Conservation (phyloP, 2,113 vertebrate genomes). For the Crocuta crocuta region DNA sequence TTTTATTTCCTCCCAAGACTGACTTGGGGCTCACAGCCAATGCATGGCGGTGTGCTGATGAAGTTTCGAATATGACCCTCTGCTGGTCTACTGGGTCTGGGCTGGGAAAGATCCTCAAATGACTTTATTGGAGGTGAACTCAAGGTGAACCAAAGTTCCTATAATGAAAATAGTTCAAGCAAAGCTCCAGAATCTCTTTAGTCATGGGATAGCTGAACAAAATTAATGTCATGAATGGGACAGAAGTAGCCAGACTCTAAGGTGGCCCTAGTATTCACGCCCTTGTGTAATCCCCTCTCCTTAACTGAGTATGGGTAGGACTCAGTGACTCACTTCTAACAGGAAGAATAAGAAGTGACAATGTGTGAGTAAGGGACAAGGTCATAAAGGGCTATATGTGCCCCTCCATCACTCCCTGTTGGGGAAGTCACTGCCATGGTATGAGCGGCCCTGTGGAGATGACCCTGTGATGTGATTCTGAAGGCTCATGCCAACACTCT, state of each 20-base stretch:
- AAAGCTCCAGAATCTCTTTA: slow-evolving; percentile 29
- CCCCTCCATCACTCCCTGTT: not conserved
- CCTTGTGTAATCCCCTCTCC: not conserved
- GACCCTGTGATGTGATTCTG: not conserved
- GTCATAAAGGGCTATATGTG: not conserved
- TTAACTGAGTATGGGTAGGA: not conserved
- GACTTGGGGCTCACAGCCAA: not conserved
- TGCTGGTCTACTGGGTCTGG: not conserved
- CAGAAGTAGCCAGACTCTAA: not conserved
- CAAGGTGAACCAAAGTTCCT: slow-evolving; percentile 23
- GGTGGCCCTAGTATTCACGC: not conserved
- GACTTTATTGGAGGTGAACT: slow-evolving; percentile 53
- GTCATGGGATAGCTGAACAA: not conserved
- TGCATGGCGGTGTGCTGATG: not conserved
- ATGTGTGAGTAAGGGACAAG: not conserved
- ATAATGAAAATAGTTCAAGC: not conserved
- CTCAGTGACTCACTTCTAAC: not conserved
- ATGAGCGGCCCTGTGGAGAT: not conserved
- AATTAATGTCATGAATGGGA: not conserved
- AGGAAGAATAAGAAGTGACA: not conserved
- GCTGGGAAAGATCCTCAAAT: not conserved
- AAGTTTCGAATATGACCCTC: not conserved
- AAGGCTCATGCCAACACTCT: not conserved
- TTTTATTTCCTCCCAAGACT: slow-evolving; percentile 60
- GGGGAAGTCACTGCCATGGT: not conserved